phyloP scores from a whole-genome alignment of 1,140 invertebrate species.

The Danaus melanippus region DNA sequence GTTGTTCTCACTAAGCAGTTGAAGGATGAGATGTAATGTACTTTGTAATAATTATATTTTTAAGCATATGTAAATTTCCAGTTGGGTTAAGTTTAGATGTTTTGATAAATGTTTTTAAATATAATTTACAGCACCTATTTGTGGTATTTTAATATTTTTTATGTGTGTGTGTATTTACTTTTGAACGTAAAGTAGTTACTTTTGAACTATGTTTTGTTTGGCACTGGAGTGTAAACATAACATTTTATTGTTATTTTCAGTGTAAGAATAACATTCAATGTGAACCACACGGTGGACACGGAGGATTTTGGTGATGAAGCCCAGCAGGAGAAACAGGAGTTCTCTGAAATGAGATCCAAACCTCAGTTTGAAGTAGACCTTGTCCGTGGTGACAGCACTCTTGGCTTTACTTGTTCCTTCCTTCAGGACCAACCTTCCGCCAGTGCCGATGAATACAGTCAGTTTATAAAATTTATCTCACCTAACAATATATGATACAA shows the following conservation, averaged over 20 bases:
- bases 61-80: too few relatives aligned
- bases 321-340: conserved; percentile 76
- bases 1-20: conserved; percentile 82
- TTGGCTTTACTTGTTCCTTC: conserved; percentile 89
- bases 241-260: conserved; percentile 27
- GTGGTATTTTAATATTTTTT: not conserved
- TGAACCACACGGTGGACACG: conserved; percentile 92
- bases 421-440: conserved; percentile 75
- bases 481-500: too few relatives aligned
- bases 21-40: conserved; percentile 80
- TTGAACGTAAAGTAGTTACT: too few relatives aligned
- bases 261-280: conserved; percentile 85
- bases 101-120: too few relatives aligned
- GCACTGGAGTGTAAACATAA: conserved; percentile 3
- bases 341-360: conserved; percentile 88
- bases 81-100: too few relatives aligned
- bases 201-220: too few relatives aligned
- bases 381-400: conserved; percentile 79
- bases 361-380: conserved; percentile 91
- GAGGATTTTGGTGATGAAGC: conserved; percentile 76
- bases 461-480: conserved; percentile 30
- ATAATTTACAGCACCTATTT: too few relatives aligned
- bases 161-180: too few relatives aligned
- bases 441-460: conserved; percentile 82
- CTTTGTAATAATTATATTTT: not conserved